These are phyloP conservation scores for Halictus quadricinctus DNA, from an alignment of 2,888 invertebrate genomes.

Conservation along the genomic window DNA sequence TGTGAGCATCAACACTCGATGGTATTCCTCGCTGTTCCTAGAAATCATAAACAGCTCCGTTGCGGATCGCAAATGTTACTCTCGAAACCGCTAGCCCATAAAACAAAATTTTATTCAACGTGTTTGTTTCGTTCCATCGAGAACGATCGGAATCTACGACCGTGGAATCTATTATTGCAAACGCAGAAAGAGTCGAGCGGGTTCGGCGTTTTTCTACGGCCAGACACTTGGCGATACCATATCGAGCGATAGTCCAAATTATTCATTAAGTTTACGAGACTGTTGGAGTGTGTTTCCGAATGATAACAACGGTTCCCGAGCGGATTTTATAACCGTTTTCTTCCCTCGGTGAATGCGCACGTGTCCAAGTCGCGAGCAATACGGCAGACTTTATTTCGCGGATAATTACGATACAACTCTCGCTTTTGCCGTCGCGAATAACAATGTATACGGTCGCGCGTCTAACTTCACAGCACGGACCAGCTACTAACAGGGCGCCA, in stretches of 20 bases:
- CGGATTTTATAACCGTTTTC: slow-evolving; percentile 19
- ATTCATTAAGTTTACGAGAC: slow-evolving; percentile 31
- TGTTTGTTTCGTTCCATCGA: slow-evolving; percentile 1
- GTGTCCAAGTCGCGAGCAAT: slow-evolving; percentile 10
- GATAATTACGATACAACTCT: slow-evolving; percentile 48
- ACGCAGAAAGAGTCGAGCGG: background rate
- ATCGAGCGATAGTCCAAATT: slow-evolving; percentile 13
- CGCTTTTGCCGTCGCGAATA: slow-evolving; percentile 50
- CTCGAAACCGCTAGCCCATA: background rate
- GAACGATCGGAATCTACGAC: background rate
- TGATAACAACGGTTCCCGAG: background rate
- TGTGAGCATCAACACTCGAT: background rate
- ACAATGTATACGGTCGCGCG: slow-evolving; percentile 33
- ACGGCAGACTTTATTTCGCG: slow-evolving; percentile 26
- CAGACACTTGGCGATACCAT: background rate
- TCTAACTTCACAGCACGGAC: slow-evolving; percentile 41
- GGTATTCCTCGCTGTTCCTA: background rate
- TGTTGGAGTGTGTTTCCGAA: slow-evolving; percentile 15
- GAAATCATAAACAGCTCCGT: background rate
- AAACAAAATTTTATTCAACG: background rate
- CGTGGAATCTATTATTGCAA: background rate
- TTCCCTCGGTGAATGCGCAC: background rate
- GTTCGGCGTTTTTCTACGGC: background rate
- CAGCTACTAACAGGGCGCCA: slow-evolving; percentile 10
- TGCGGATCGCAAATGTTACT: background rate